phyloP scores from a whole-genome alignment of 1,140 invertebrate genomes.

The Megalonaias nervosa region DNA sequence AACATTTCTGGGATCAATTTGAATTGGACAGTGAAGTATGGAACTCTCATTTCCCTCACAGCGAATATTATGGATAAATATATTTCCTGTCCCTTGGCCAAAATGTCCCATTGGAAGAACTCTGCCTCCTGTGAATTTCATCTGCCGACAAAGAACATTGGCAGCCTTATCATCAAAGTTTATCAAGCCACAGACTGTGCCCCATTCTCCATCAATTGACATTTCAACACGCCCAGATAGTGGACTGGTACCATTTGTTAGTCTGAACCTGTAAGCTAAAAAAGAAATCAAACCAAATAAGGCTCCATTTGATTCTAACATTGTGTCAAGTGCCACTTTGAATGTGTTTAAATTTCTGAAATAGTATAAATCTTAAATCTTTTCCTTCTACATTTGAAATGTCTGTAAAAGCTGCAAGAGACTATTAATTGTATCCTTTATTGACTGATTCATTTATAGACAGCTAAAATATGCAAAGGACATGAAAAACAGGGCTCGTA shows the following conservation, averaged over 20 bases:
- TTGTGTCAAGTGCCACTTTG: too few species aligned
- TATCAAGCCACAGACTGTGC: conserved; percentile 30
- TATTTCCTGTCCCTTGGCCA: conserved; percentile 33
- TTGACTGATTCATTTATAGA: too few species aligned
- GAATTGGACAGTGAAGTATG: conserved; percentile 29
- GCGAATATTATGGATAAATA: conserved; percentile 29
- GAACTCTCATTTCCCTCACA: conserved; percentile 36
- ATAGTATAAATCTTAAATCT: too few species aligned
- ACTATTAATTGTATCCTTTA: too few species aligned
- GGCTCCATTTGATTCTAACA: too few species aligned
- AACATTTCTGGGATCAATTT: conserved; percentile 26
- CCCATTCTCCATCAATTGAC: conserved; percentile 30
- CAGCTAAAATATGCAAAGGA: too few species aligned
- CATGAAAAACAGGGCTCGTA: too few species aligned
- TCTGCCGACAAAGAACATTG: conserved; percentile 12
- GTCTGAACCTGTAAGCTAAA: conserved; percentile 31
- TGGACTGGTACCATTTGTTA: conserved; percentile 20
- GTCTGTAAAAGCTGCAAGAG: too few species aligned
- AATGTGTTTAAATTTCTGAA: too few species aligned
- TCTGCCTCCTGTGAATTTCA: conserved; percentile 22
- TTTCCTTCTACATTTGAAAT: too few species aligned
- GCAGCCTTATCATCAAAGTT: conserved; percentile 32
- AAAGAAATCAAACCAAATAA: too few species aligned
- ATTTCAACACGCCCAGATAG: conserved; percentile 33
- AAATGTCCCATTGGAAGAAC: conserved; percentile 17